Evolutionary conservation across 2,888 invertebrate genomes (phyloP), one percentile per base, ranked within the genome.

Genomic region (Macrophya annulata): DNA sequence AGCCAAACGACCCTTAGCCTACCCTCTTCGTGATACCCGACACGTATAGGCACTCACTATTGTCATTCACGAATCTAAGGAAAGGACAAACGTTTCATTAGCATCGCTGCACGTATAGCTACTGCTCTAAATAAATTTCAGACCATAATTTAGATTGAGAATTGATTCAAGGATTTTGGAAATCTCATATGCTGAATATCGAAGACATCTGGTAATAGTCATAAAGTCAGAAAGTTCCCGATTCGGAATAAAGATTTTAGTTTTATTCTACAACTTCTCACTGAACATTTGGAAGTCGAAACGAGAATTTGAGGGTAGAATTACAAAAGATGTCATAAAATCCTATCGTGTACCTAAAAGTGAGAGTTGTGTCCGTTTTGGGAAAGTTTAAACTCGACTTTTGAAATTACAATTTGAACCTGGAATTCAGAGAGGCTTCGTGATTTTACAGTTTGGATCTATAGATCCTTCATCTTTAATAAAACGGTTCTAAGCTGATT

Each of bases 71-170:
- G 71, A 43, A 17, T 72, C 43, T 72, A 12, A 74, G 74, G 25
- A 48, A 48, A 74, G 74, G 74, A 74, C 74, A 48, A 74, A 74
- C 21, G 74, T 21, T 72, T 72, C 71, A 72, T 72, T 72, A 72
- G 71, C 71, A 43, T 72, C 71, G 43, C n/a, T 8, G 6, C 55
- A 37, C 71, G 62, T 62, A 9, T 62, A 9, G n/a, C 2, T n/a
- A 43, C 40, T n/a, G 40, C 6, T 17, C 15, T 5, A 40, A 72
- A 72, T 72, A 72, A 72, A 72, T 72, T 40, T n/a, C 71, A 72
- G 71, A 6, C 15, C 31, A 31, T 17, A 8, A 37, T 55, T 8
- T 17, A 0, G n/a, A 8, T 55, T 55, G 8, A n/a, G n/a, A 8
- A 55, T 40, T 15, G 71, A 40, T 37, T 31, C 9, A 4, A 43